A percentile compares a stretch with the other conserved stretches of the same genome.
Evolutionary conservation across 2,888 invertebrate genomes (phyloP).

Genomic region (Eupithecia inturbata): DNA sequence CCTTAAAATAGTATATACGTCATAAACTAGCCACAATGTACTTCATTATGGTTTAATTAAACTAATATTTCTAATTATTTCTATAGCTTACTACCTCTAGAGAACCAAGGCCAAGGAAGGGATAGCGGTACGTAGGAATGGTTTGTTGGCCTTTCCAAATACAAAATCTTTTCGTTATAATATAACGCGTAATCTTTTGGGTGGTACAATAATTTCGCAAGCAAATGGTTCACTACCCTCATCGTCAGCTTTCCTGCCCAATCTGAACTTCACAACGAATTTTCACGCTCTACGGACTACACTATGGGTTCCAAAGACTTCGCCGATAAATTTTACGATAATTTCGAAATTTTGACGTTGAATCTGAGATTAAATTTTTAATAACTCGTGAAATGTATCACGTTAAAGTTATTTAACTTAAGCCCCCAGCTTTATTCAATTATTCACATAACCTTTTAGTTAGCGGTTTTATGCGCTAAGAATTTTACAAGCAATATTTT

Average conservation of each 20-base stretch:
- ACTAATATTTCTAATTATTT: no score
- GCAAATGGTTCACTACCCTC: conserved; percentile 45
- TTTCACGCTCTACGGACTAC: conserved; percentile 57
- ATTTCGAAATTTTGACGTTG: conserved; percentile 26
- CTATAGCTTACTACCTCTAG: no score
- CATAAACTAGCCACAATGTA: no score
- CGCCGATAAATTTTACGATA: conserved; percentile 44
- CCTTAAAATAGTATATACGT: no score
- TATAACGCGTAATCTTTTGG: conserved; percentile 4
- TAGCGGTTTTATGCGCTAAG: conserved; percentile 1
- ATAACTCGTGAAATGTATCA: conserved; percentile 40
- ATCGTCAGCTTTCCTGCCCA: conserved; percentile 48
- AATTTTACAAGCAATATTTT: background rate
- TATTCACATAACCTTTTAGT: background rate
- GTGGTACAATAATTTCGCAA: conserved; percentile 21
- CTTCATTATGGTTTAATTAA: no score
- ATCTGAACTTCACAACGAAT: conserved; percentile 55
- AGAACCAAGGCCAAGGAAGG: no score
- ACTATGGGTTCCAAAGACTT: conserved; percentile 53
- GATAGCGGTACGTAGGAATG: background rate
- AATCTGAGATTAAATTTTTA: background rate
- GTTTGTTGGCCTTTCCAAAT: background rate
- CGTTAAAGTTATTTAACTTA: conserved; percentile 22
- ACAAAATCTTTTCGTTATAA: background rate
- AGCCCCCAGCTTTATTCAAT: background rate